phyloP scores from a whole-genome alignment of 2,797 vertebrate genomes.

The Linurgus olivaceus region DNA sequence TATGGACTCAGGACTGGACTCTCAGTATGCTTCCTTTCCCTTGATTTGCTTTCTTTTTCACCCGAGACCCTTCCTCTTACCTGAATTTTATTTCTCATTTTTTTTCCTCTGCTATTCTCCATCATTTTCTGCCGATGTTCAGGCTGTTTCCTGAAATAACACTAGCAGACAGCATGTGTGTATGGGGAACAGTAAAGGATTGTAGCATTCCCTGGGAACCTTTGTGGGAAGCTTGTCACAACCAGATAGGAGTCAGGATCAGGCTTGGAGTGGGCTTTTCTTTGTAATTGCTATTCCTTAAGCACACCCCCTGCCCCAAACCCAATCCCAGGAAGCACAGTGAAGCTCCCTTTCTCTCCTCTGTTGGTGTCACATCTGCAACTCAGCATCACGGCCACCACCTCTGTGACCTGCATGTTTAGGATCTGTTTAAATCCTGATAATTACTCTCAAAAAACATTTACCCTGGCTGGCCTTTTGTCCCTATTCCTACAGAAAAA shows the following conservation, averaged over 20 bases:
- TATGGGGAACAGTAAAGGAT: not conserved
- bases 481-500: not conserved
- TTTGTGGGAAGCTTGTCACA: not conserved
- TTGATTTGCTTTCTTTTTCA: not conserved
- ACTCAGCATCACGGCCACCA: not conserved
- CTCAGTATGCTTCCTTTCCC: not conserved
- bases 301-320: not conserved
- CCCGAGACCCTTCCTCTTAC: not conserved
- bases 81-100: not conserved
- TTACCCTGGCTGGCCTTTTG: conserved; percentile 6
- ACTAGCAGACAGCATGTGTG: rapidly evolving
- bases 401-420: not conserved
- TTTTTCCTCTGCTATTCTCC: not conserved
- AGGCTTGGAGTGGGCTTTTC: not conserved
- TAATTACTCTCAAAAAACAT: not conserved
- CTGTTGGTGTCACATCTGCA: not conserved
- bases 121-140: not conserved
- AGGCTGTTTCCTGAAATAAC: not conserved
- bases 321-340: not conserved
- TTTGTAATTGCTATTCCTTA: not conserved
- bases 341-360: not conserved
- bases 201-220: not conserved
- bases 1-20: not conserved
- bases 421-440: not conserved
- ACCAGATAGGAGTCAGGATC: not conserved